Conservation (phyloP, 2,113 vertebrate species). For the Thermophis baileyi region DNA sequence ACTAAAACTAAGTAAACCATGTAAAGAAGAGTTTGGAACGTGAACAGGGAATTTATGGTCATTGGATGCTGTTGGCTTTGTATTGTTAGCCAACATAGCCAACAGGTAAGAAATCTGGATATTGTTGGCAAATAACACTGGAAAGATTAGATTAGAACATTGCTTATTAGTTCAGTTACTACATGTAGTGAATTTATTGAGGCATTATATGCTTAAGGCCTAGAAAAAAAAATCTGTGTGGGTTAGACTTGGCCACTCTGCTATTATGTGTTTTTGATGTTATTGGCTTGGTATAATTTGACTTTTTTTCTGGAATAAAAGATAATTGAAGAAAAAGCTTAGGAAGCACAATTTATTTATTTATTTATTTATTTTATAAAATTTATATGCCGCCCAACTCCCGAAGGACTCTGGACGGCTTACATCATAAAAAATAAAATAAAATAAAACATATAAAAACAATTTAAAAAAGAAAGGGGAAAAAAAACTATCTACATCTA, state of each 20-base stretch:
- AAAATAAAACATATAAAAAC: too few relatives aligned
- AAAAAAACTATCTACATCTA: not conserved
- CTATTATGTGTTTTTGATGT: not conserved
- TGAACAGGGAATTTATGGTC: not conserved
- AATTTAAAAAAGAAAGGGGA: too few relatives aligned
- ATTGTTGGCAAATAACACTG: not conserved
- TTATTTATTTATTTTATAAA: too few relatives aligned
- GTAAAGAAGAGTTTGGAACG: not conserved
- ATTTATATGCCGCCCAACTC: too few relatives aligned
- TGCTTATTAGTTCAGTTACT: not conserved
- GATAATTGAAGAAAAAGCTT: not conserved
- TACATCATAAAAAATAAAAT: too few relatives aligned
- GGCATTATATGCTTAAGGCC: not conserved
- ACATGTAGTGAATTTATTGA: not conserved
- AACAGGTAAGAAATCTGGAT: not conserved
- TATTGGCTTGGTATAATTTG: not conserved
- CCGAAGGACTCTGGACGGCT: too few relatives aligned
- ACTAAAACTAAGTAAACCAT: not conserved
- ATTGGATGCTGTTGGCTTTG: not conserved
- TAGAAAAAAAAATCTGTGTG: not conserved
- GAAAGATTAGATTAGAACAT: not conserved
- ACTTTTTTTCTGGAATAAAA: not conserved
- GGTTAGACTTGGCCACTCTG: not conserved
- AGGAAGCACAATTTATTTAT: not conserved
- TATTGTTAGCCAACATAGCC: not conserved